Evolutionary conservation across 2,113 vertebrate genomes (phyloP).

Genomic region (Apteryx mantelli): DNA sequence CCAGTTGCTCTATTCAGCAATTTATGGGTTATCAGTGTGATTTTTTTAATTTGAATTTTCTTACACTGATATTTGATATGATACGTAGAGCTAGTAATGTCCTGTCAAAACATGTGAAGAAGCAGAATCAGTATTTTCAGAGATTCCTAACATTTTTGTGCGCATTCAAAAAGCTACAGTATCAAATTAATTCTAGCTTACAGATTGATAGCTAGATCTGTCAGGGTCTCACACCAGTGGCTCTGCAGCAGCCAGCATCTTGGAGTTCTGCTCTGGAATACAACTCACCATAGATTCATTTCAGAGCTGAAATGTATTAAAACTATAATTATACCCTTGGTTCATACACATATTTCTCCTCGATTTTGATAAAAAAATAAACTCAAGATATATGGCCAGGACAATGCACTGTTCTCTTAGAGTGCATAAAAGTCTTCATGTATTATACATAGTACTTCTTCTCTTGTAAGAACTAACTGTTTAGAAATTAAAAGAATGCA

Average conservation of each 20-base stretch:
- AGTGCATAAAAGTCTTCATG: background rate
- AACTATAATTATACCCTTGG: constrained; percentile 51
- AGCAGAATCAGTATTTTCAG: constrained; percentile 43
- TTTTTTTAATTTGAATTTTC: background rate
- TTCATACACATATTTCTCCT: background rate
- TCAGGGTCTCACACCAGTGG: constrained; percentile 29
- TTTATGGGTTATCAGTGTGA: background rate
- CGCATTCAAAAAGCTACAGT: constrained; percentile 33
- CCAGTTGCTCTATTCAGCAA: background rate
- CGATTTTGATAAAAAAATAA: constrained; percentile 2
- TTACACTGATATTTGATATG: constrained; percentile 33
- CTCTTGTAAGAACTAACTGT: background rate
- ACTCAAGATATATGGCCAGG: background rate
- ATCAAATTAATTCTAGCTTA: constrained; percentile 59
- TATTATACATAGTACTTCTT: background rate
- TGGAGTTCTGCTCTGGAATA: constrained; percentile 49
- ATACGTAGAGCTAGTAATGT: constrained; percentile 22
- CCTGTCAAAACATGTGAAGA: constrained; percentile 53
- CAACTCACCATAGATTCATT: constrained; percentile 34
- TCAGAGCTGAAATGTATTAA: constrained; percentile 61
- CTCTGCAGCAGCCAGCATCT: constrained; percentile 22
- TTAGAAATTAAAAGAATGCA: background rate
- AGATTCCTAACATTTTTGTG: constrained; percentile 64
- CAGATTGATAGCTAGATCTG: constrained; percentile 30
- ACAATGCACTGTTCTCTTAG: background rate